A percentile compares a stretch with the other conserved stretches of the same genome.
Conservation (phyloP, 2,797 vertebrate species). For the Betta splendens region DNA sequence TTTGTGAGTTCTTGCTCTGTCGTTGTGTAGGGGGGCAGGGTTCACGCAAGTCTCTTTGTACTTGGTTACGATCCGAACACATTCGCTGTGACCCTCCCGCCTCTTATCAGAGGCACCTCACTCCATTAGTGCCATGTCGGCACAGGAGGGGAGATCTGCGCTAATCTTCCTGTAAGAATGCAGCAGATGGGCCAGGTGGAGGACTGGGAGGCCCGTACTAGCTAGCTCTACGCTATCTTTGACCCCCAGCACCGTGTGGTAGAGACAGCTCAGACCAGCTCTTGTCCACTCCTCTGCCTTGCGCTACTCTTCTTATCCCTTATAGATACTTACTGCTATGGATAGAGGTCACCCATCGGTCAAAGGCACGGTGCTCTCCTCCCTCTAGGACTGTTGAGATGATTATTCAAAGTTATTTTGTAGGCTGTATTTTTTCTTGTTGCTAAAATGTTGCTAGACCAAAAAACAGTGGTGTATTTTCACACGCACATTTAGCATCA, state of each 20-base stretch:
- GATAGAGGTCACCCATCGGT: constrained; percentile 68
- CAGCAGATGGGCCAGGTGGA: constrained; percentile 79
- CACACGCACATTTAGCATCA: too few relatives aligned
- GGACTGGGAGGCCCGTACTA: constrained; percentile 64
- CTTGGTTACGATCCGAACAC: constrained; percentile 68
- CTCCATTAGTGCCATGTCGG: constrained; percentile 85
- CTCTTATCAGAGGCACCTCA: constrained; percentile 82
- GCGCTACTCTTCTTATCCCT: constrained; percentile 68
- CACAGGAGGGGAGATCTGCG: constrained; percentile 77
- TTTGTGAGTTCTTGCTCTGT: constrained; percentile 58
- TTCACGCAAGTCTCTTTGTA: constrained; percentile 75
- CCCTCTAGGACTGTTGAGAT: constrained; percentile 50
- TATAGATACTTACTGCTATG: constrained; percentile 52
- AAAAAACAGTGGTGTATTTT: too few relatives aligned
- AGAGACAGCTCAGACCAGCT: constrained; percentile 75
- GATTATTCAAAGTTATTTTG: too few relatives aligned
- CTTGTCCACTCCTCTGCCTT: constrained; percentile 68
- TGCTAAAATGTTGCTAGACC: too few relatives aligned
- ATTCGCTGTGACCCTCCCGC: constrained; percentile 59
- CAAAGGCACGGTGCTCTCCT: constrained; percentile 48
- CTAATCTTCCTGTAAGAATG: constrained; percentile 84
- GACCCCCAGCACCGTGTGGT: constrained; percentile 74
- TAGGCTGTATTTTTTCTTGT: too few relatives aligned
- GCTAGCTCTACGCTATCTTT: constrained; percentile 71
- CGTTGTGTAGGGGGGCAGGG: constrained; percentile 71